Conservation (phyloP, 1,140 invertebrate species). For the Physella acuta region DNA sequence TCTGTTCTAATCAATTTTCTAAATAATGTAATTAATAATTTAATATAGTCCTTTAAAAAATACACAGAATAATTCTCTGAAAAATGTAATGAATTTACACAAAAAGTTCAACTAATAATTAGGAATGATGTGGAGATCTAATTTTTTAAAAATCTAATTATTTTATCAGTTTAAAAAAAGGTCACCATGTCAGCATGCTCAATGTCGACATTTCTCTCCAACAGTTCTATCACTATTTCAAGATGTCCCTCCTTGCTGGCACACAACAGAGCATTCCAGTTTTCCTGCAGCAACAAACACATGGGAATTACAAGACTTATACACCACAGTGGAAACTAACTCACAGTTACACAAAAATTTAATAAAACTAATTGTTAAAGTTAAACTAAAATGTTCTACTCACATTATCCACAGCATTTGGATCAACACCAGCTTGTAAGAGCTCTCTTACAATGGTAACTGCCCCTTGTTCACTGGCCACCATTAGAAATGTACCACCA, state of each 20-base stretch:
- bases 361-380: not conserved
- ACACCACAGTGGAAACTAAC: no score
- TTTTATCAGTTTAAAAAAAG: not conserved
- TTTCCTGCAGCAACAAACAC: no score
- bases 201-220: conserved; percentile 83
- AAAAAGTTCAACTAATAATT: not conserved
- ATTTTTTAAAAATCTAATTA: conserved; percentile 7
- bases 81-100: no score
- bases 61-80: conserved; percentile 1
- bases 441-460: conserved; percentile 79
- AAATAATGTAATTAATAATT: no score
- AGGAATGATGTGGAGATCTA: no score
- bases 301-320: no score
- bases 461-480: conserved; percentile 80
- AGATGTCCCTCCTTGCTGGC: conserved; percentile 87
- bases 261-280: conserved; percentile 88
- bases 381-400: conserved; percentile 50
- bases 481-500: conserved; percentile 87
- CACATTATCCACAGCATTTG: conserved; percentile 83
- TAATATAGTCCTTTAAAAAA: conserved; percentile 82
- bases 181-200: conserved; percentile 90
- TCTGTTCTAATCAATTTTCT: no score
- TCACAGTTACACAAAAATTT: not conserved
- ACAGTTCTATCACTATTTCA: conserved; percentile 77
- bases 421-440: conserved; percentile 82